Evolutionary conservation across 1,140 invertebrate genomes (phyloP).

Genomic region (Eubasilissa regina): DNA sequence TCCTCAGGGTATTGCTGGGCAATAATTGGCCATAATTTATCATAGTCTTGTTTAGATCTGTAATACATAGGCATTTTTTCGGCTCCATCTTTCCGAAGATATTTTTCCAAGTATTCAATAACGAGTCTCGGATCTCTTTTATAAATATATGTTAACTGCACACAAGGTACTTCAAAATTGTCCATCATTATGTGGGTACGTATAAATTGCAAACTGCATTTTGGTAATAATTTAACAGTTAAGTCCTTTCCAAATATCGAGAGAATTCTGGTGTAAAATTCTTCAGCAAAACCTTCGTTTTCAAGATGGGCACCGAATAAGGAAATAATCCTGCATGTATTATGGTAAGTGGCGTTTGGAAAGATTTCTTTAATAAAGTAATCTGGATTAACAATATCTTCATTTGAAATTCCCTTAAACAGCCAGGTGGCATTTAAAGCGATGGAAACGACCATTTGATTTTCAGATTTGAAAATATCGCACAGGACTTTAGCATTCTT

Average conservation of each 20-base stretch:
- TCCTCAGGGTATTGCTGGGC: conserved; percentile 35
- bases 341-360: conserved; percentile 30
- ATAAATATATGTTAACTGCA: conserved; percentile 42
- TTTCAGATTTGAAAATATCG: conserved; percentile 47
- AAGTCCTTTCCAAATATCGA: conserved; percentile 26
- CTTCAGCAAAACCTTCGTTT: conserved; percentile 35
- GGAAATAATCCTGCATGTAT: conserved; percentile 45
- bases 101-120: conserved; percentile 45
- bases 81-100: not conserved
- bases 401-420: conserved; percentile 30
- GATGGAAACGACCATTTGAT: conserved; percentile 39
- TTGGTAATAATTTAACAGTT: conserved; percentile 45
- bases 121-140: conserved; percentile 43
- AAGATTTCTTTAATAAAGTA: conserved; percentile 53
- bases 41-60: not conserved
- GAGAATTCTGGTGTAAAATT: conserved; percentile 35
- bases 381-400: conserved; percentile 47
- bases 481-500: conserved; percentile 32
- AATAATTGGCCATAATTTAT: conserved; percentile 2
- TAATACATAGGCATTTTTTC: not conserved
- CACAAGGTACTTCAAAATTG: conserved; percentile 10
- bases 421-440: conserved; percentile 50
- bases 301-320: conserved; percentile 36
- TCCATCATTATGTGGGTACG: not conserved
- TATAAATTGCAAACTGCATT: conserved; percentile 48